Conservation (phyloP, 2,113 vertebrate genomes). For the Antigone vipio region DNA sequence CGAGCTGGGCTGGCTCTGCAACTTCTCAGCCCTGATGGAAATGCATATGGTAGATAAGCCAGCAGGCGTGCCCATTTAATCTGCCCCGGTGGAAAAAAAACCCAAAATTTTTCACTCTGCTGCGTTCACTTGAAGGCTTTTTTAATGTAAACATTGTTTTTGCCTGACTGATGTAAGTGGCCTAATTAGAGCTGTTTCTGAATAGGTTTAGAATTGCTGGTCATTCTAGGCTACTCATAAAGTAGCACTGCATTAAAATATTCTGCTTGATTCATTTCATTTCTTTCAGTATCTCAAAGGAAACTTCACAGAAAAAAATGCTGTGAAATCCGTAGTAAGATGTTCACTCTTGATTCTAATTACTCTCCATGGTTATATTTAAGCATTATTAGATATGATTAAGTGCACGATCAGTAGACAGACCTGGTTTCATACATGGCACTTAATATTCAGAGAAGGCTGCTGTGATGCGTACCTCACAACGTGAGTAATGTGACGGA, state of each 20-base stretch:
- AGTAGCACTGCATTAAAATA: not conserved
- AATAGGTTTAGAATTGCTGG: not conserved
- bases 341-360: not conserved
- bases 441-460: not conserved
- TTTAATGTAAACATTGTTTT: not conserved
- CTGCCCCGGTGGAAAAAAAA: not conserved
- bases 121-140: not conserved
- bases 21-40: not conserved
- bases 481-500: not conserved
- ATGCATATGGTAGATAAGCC: not conserved
- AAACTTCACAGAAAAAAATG: not conserved
- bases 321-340: not conserved
- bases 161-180: not conserved
- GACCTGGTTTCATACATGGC: not conserved
- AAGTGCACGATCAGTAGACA: conserved; percentile 12
- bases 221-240: not conserved
- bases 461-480: not conserved
- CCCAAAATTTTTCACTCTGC: not conserved
- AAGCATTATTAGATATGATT: conserved; percentile 16
- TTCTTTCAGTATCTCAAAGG: not conserved
- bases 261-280: not conserved
- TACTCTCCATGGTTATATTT: not conserved
- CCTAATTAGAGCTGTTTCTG: not conserved
- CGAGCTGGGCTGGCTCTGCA: not conserved
- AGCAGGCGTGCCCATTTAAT: not conserved